Evolutionary conservation across 2,888 invertebrate genomes (phyloP).

Genomic region (Pristionchus fissidentatus): DNA sequence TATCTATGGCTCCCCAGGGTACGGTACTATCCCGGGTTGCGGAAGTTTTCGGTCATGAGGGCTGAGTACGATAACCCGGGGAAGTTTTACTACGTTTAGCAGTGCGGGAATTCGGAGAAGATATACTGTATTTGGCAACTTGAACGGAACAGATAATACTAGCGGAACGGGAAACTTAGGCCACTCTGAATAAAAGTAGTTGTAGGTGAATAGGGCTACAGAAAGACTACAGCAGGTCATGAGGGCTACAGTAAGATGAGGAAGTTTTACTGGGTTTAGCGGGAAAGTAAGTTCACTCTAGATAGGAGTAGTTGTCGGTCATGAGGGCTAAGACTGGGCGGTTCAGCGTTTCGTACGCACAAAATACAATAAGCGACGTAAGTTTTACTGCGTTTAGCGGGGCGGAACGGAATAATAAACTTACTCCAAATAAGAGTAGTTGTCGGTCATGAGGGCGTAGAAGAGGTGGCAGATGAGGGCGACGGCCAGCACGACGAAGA

Average conservation of each 20-base stretch:
- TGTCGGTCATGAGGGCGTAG: background rate
- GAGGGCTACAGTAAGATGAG: background rate
- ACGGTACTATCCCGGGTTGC: no score
- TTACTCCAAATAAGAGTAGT: conserved; percentile 26
- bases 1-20: no score
- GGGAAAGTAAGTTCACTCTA: background rate
- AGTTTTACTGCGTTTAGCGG: no score
- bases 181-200: conserved; percentile 21
- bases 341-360: no score
- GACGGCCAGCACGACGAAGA: background rate
- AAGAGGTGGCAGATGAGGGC: conserved; percentile 21
- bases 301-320: background rate
- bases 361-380: no score
- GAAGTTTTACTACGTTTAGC: no score
- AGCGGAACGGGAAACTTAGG: no score
- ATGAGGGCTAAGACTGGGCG: background rate
- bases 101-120: no score
- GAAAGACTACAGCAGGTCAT: conserved; percentile 2
- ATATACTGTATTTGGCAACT: no score
- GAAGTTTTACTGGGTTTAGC: no score
- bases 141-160: no score
- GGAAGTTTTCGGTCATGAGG: background rate
- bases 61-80: no score
- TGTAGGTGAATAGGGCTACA: background rate
- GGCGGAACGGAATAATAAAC: background rate